Percentiles rank a stretch among this genome's conserved stretches.
phyloP scores from a whole-genome alignment of 2,113 vertebrate genomes.

The Microtus richardsoni region DNA sequence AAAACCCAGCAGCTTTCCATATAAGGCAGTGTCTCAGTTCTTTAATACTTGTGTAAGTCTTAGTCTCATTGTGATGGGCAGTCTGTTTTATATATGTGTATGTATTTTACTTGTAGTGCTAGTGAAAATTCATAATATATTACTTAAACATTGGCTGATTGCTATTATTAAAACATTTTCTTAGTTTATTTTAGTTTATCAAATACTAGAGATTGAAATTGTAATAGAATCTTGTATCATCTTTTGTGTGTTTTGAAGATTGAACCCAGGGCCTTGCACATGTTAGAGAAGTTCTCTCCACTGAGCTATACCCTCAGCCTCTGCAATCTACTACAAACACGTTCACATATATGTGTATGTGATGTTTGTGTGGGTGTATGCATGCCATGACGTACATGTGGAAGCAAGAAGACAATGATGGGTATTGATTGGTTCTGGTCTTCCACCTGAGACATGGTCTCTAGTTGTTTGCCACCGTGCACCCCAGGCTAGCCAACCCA shows the following conservation, averaged over 20 bases:
- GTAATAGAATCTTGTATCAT: conserved; percentile 13
- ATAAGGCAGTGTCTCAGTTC: conserved; percentile 35
- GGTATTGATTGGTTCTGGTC: background rate
- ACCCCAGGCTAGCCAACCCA: background rate
- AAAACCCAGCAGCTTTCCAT: background rate
- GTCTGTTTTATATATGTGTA: background rate
- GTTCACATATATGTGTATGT: background rate
- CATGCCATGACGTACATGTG: background rate
- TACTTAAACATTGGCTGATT: conserved; percentile 44
- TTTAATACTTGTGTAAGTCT: conserved; percentile 20
- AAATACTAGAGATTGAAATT: background rate
- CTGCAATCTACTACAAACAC: background rate
- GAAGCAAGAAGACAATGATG: too few species aligned
- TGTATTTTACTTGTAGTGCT: conserved; percentile 35
- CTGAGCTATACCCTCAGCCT: background rate
- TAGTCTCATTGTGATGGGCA: background rate
- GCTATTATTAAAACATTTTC: conserved; percentile 23
- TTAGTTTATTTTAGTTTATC: background rate
- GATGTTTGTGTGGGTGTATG: background rate
- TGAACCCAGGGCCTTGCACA: background rate
- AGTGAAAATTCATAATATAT: background rate
- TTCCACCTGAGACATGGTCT: background rate
- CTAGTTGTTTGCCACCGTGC: background rate
- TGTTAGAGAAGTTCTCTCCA: background rate
- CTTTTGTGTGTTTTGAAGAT: background rate